These are phyloP conservation scores for Anguilla japonica DNA, from an alignment of 2,113 vertebrate genomes.

Conservation along the genomic window DNA sequence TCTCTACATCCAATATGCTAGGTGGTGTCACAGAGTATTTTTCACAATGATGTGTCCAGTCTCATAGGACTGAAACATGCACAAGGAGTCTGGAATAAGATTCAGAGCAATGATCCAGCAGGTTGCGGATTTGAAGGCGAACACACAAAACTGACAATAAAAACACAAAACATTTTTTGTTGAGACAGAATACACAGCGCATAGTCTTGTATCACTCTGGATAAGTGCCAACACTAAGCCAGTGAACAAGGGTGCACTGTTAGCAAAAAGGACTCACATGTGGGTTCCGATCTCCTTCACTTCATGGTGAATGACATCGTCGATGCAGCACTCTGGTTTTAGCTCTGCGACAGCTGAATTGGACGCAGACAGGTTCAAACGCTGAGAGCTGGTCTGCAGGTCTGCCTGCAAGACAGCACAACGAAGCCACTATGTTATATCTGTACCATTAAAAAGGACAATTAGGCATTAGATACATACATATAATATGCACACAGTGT, in stretches of 20 bases:
- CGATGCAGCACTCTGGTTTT: constrained; percentile 92
- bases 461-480: neutral
- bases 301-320: constrained; percentile 98
- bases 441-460: too few relatives aligned
- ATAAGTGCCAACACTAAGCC: neutral
- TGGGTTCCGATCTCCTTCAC: constrained; percentile 99
- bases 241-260: neutral
- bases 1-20: neutral
- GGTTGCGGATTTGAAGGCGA: neutral
- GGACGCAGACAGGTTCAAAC: constrained; percentile 93
- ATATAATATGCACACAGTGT: neutral
- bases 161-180: too few relatives aligned
- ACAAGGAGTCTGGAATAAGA: neutral
- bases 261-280: constrained; percentile 74
- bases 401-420: constrained; percentile 78
- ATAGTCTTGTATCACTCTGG: neutral
- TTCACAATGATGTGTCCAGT: neutral
- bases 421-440: neutral
- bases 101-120: too few relatives aligned
- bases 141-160: too few relatives aligned
- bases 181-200: neutral
- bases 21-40: neutral
- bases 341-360: constrained; percentile 89
- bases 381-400: constrained; percentile 97
- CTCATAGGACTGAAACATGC: neutral